Evolutionary conservation across 2,797 vertebrate genomes (phyloP).

Genomic region (Enoplosus armatus): DNA sequence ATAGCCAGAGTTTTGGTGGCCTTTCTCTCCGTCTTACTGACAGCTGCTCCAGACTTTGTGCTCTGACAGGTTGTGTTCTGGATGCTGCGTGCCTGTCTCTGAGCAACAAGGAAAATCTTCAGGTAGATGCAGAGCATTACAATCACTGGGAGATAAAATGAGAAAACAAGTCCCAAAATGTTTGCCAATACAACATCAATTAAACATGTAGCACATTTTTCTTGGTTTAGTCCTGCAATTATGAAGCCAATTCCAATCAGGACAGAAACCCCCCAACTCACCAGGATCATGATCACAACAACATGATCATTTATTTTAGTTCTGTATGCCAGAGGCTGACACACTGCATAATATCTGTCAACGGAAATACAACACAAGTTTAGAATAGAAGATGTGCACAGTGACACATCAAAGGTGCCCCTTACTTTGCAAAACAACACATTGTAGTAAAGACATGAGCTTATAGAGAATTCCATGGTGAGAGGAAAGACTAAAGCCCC

Average conservation of each 20-base stretch:
- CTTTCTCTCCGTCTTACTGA: slow-evolving; percentile 82
- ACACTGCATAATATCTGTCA: slow-evolving; percentile 85
- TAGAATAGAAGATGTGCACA: slow-evolving; percentile 84
- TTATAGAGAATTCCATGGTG: no score
- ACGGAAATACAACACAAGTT: slow-evolving; percentile 83
- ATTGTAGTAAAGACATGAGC: no score
- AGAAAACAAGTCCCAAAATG: slow-evolving; percentile 61
- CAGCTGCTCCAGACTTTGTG: slow-evolving; percentile 45
- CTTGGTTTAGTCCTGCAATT: slow-evolving; percentile 83
- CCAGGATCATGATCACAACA: slow-evolving; percentile 79
- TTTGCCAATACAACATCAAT: slow-evolving; percentile 38
- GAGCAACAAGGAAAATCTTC: slow-evolving; percentile 89
- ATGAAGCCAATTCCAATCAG: slow-evolving; percentile 87
- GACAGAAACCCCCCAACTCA: slow-evolving; percentile 86
- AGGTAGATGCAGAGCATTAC: slow-evolving; percentile 88
- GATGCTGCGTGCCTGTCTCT: slow-evolving; percentile 85
- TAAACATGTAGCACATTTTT: slow-evolving; percentile 67
- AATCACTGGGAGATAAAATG: slow-evolving; percentile 87
- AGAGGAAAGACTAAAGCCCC: no score
- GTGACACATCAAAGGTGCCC: slow-evolving; percentile 47
- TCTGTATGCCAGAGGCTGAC: slow-evolving; percentile 87
- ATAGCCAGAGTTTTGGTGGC: slow-evolving; percentile 86
- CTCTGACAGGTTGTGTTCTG: slow-evolving; percentile 33
- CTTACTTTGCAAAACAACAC: no score
- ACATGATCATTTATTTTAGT: slow-evolving; percentile 72